Conservation (phyloP, 2,888 invertebrate genomes). For the Lithophane leautieri region DNA sequence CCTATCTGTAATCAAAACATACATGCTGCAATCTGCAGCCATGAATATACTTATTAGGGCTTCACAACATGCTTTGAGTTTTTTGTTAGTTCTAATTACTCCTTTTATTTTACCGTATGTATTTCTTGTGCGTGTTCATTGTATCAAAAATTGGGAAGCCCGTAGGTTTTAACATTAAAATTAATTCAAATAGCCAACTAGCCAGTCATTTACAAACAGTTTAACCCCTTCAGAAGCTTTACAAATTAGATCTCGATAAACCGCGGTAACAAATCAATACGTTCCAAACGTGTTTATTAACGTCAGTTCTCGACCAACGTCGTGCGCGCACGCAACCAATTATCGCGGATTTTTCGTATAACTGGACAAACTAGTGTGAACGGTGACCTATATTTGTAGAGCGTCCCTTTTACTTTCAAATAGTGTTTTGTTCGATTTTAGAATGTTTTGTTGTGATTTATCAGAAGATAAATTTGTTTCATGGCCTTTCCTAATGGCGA, state of each 20-base stretch:
- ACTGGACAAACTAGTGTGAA: slow-evolving; percentile 58
- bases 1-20: too few species aligned
- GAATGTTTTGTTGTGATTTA: slow-evolving; percentile 7
- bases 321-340: slow-evolving; percentile 70
- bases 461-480: not conserved
- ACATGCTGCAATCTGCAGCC: too few species aligned
- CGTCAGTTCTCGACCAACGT: slow-evolving; percentile 56
- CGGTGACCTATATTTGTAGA: slow-evolving; percentile 49
- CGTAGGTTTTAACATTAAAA: not conserved
- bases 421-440: slow-evolving; percentile 28
- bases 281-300: slow-evolving; percentile 67
- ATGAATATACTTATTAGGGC: too few species aligned
- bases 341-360: slow-evolving; percentile 64
- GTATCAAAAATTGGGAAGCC: too few species aligned
- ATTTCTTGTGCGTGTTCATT: too few species aligned
- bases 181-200: slow-evolving; percentile 16
- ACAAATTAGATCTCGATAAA: slow-evolving; percentile 59
- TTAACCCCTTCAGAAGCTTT: slow-evolving; percentile 54
- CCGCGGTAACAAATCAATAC: slow-evolving; percentile 66
- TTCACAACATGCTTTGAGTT: too few species aligned
- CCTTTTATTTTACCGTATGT: too few species aligned
- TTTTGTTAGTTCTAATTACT: too few species aligned
- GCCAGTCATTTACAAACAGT: slow-evolving; percentile 32
- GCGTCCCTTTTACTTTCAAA: slow-evolving; percentile 65
- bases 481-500: not conserved